phyloP scores from a whole-genome alignment of 2,888 invertebrate species.

The Hololepta plana region DNA sequence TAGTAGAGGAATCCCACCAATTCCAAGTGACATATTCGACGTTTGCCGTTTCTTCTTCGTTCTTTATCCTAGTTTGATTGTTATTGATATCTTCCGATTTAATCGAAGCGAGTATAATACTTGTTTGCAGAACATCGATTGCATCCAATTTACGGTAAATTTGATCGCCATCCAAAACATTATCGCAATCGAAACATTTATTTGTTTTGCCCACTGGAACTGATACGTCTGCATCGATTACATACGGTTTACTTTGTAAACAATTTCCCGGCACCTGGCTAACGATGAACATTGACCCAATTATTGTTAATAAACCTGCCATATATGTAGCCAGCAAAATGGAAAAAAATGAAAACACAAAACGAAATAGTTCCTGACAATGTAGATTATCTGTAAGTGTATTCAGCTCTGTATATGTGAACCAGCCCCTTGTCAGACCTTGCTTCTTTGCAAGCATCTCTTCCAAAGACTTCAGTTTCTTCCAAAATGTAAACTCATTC shows the following conservation, averaged over 20 bases:
- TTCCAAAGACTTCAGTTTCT: slow-evolving; percentile 50
- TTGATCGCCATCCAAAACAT: no score
- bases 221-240: background rate
- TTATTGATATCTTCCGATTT: slow-evolving; percentile 10
- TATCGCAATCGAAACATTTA: no score
- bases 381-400: slow-evolving; percentile 33
- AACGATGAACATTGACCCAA: slow-evolving; percentile 37
- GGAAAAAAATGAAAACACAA: slow-evolving; percentile 35
- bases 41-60: slow-evolving; percentile 8
- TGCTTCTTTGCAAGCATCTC: slow-evolving; percentile 53
- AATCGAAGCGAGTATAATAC: slow-evolving; percentile 23
- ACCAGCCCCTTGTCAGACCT: slow-evolving; percentile 56
- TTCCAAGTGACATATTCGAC: slow-evolving; percentile 21
- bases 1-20: slow-evolving; percentile 25
- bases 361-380: slow-evolving; percentile 28
- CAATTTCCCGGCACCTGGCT: slow-evolving; percentile 33
- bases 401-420: slow-evolving; percentile 63
- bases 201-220: background rate
- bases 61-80: slow-evolving; percentile 7
- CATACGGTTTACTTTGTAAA: slow-evolving; percentile 17
- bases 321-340: slow-evolving; percentile 42
- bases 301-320: slow-evolving; percentile 36
- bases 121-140: slow-evolving; percentile 21
- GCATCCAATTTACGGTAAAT: no score
- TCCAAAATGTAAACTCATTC: slow-evolving; percentile 54